phyloP scores from a whole-genome alignment of 2,888 invertebrate species.

The Rhingia rostrata region DNA sequence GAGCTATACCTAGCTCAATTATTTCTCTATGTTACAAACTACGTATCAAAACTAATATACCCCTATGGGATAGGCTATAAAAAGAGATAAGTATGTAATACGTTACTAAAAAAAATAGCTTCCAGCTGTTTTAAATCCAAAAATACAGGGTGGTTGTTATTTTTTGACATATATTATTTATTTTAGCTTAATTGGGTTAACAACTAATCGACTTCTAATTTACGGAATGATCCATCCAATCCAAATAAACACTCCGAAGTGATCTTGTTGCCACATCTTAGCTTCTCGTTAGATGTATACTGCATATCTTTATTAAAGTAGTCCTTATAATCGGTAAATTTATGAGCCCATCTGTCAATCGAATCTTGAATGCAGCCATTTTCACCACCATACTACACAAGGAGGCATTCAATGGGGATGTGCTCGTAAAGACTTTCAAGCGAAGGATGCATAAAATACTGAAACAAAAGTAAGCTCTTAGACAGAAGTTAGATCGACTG shows the following conservation, averaged over 20 bases:
- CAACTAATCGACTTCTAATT: conserved; percentile 78
- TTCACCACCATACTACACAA: conserved; percentile 87
- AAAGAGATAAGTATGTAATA: no score
- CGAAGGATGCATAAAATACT: conserved; percentile 84
- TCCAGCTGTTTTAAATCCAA: no score
- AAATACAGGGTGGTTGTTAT: no score
- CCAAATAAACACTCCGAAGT: conserved; percentile 78
- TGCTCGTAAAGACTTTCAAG: conserved; percentile 80
- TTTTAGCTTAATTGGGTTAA: no score
- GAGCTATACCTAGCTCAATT: no score
- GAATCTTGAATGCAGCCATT: conserved; percentile 83
- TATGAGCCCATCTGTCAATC: conserved; percentile 75
- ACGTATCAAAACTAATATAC: no score
- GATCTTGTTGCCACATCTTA: conserved; percentile 76
- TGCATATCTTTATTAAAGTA: conserved; percentile 78
- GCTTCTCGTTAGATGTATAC: conserved; percentile 77
- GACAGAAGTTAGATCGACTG: background rate
- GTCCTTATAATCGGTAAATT: conserved; percentile 73
- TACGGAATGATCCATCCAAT: conserved; percentile 79
- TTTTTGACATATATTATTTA: no score
- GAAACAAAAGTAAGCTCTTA: conserved; percentile 33
- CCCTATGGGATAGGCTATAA: no score
- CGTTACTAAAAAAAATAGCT: no score
- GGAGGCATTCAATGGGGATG: conserved; percentile 85
- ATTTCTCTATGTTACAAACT: no score